Base-by-base conservation (phyloP, 2,113 vertebrate genomes). In the Sceloporus undulatus region DNA sequence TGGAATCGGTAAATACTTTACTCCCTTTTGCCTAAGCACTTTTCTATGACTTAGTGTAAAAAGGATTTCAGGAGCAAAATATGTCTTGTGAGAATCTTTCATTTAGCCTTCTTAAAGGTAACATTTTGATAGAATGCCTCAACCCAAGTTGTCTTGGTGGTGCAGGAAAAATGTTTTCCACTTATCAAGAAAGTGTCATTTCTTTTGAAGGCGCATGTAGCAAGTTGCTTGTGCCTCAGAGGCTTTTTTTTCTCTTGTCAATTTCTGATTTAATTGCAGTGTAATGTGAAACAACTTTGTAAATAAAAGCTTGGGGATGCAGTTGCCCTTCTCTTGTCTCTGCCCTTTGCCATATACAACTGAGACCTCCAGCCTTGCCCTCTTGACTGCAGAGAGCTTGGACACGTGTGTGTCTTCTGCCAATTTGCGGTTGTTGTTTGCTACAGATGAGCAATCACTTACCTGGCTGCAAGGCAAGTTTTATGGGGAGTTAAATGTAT, bases 1-100 rank as follows among this genome's bases (percentile, higher is more conserved):
- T 99, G 98, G 98, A 99, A 98, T 99, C 98, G 97, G 98, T 99
- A 98, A 98, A 96, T 98, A 95, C 87, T 89, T 82, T 48, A 14
- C 34, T 93, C 90, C 0, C 25, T 84, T 80, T 89, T 86, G 5
- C 23, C 56, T 38, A 3, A 27, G 80, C 21, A 83, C 68, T 86
- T 71, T 34, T 38, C 4, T 27, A 11, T 29, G 9, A 29, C 25
- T 29, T 29, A 9, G 48, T 29, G 25, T 71, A 71, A 29, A 71
- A 71, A 29, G 9, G 27, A 68, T 10, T 71, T 5, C 27, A n/a
- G 10, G 74, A 2, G 16, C 38, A 38, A 71, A 5, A 11, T 79
- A 79, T 14, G n/a, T 85, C 5, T 0, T 18, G 40, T 11, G 3
- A 40, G 59, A 59, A 11, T 70, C 34, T 56, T n/a, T 13, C 2